These are phyloP conservation scores for Lagorchestes hirsutus DNA, from an alignment of 2,797 vertebrate genomes.

Conservation along the genomic window DNA sequence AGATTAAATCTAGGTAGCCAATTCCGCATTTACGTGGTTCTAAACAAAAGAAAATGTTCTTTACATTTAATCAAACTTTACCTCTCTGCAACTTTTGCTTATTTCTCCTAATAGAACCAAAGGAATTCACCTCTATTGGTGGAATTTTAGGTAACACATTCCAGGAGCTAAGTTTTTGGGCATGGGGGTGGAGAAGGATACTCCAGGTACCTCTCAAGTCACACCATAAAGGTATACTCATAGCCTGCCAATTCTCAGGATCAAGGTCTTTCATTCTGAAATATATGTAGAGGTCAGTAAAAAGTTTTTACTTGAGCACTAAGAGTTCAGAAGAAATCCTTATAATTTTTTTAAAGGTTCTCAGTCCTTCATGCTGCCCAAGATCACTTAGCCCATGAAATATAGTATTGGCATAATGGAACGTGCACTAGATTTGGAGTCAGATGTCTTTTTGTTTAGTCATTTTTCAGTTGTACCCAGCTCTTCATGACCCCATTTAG, in stretches of 20 bases:
- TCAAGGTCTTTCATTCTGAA: not conserved
- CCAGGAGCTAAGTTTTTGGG: not conserved
- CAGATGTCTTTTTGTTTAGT: not conserved
- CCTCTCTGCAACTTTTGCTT: not conserved
- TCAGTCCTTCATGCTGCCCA: not conserved
- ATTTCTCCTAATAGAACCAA: not conserved
- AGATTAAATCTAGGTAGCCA: not conserved
- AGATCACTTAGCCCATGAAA: not conserved
- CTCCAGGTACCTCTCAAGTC: not conserved
- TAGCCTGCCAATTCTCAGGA: not conserved
- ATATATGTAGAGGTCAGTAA: not conserved
- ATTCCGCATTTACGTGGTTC: not conserved
- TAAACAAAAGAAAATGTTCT: not conserved
- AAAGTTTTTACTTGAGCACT: not conserved
- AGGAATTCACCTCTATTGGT: not conserved
- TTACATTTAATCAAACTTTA: not conserved
- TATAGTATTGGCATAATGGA: not conserved
- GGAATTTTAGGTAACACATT: not conserved
- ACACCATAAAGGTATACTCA: not conserved
- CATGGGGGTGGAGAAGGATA: not conserved
- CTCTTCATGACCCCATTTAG: not conserved
- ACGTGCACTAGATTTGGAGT: not conserved
- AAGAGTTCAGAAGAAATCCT: not conserved
- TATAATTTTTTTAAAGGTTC: not conserved
- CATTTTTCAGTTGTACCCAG: not conserved